phyloP scores from a whole-genome alignment of 2,113 vertebrate species.

The Epinephelus lanceolatus region DNA sequence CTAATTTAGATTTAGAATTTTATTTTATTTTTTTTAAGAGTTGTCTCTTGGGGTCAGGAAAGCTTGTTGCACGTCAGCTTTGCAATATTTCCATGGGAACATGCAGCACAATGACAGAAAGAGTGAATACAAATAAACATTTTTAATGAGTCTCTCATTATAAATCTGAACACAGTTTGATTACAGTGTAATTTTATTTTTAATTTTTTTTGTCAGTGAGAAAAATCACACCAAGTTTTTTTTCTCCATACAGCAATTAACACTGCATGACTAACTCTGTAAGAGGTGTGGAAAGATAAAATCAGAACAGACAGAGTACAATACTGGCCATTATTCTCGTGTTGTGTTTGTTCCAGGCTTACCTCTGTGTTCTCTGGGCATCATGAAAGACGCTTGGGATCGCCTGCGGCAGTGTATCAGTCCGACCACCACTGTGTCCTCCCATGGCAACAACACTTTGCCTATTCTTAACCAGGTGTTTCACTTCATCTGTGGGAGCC shows the following conservation, averaged over 20 bases:
- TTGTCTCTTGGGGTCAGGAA: background rate
- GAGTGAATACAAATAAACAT: background rate
- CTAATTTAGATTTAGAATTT: no score
- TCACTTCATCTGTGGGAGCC: constrained; percentile 83
- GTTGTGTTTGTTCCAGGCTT: constrained; percentile 69
- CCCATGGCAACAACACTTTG: constrained; percentile 63
- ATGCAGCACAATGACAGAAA: background rate
- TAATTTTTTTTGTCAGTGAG: background rate
- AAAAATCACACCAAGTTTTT: constrained; percentile 5
- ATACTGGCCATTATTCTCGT: background rate
- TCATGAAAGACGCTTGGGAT: constrained; percentile 89
- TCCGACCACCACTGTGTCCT: constrained; percentile 66
- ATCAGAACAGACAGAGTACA: background rate
- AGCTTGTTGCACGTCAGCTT: background rate
- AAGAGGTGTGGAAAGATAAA: background rate
- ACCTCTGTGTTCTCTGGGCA: constrained; percentile 85
- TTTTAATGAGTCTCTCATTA: background rate
- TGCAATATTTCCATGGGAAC: background rate
- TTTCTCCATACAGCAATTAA: background rate
- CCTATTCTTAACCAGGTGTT: constrained; percentile 84
- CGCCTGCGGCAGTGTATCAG: constrained; percentile 86
- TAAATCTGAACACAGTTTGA: background rate
- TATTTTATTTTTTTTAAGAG: background rate
- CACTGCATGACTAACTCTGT: background rate
- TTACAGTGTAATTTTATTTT: background rate